These are phyloP conservation scores for Pollenia amentaria DNA, from an alignment of 2,888 invertebrate species.

Conservation along the genomic window DNA sequence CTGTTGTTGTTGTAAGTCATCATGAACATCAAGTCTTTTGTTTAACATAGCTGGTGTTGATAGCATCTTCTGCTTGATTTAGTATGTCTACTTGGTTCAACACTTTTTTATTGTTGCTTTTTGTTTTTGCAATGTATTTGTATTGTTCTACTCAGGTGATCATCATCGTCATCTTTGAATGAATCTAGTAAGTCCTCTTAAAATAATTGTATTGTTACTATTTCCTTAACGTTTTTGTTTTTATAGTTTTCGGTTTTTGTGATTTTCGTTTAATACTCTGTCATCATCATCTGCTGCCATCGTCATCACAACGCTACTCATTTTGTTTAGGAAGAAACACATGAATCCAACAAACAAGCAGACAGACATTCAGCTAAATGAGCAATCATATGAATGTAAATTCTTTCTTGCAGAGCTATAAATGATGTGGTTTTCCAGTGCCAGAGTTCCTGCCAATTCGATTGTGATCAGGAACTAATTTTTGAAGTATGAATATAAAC, in stretches of 20 bases:
- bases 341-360: conserved; percentile 33
- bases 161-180: conserved; percentile 43
- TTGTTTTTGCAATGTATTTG: background rate
- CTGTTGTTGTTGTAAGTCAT: conserved; percentile 72
- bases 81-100: conserved; percentile 75
- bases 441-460: no score
- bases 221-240: conserved; percentile 45
- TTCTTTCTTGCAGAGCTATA: conserved; percentile 17
- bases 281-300: conserved; percentile 56
- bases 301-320: conserved; percentile 39
- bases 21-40: conserved; percentile 75
- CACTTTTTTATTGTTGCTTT: conserved; percentile 61
- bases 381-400: background rate
- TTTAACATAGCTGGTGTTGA: conserved; percentile 75
- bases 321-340: conserved; percentile 49
- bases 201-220: conserved; percentile 62
- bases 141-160: conserved; percentile 43
- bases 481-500: no score
- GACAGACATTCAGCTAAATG: background rate
- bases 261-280: conserved; percentile 50
- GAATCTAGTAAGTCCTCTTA: conserved; percentile 31
- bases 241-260: conserved; percentile 31
- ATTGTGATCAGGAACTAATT: no score
- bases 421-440: conserved; percentile 4
- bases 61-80: conserved; percentile 76